Evolutionary conservation across 2,113 vertebrate genomes (phyloP), one percentile per base, ranked within the genome.

Genomic region (Cochlearius cochlearius): DNA sequence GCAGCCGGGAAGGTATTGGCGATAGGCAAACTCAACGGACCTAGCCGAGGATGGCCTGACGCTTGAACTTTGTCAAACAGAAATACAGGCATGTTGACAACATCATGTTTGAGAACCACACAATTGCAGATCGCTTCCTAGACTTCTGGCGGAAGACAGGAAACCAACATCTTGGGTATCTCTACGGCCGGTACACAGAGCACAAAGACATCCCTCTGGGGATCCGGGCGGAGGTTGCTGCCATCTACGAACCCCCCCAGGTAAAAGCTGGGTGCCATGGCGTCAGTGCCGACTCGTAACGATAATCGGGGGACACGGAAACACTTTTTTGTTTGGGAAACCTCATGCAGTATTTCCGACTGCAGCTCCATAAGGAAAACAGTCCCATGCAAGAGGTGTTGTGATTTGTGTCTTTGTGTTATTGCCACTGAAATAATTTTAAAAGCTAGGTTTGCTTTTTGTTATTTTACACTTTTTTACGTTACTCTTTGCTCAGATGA

Each of bases 41-140:
- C 26, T 41, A 30, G 83, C 7, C 0, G 60, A 89, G 89, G 81
- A 82, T 9, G 90, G 82, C 87, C 94, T 97, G 94, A 95, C 95
- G 8, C 86, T 96, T 85, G 76, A 60, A 89, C 52, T 91, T 68
- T 63, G 39, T 91, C 69, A 81, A 83, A 67, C 97, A 99, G 99
- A 99, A 99, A 98, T 99, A 99, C 98, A 98, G 99, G 96, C 99
- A 99, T 27, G 99, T 99, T 98, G 99, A 99, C 98, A 99, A 99
- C 96, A 99, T 99, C 97, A 99, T 99, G 99, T 99, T 99, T 98
- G 99, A 99, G 98, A 99, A 99, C 95, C 99, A 99, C 98, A 99
- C 99, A 12, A 99, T 99, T 41, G 99, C 99, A 5, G 99, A 99
- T 98, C 99, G 99, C 88, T 99, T 99, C 98, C 98, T 99, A 60